Percentiles rank a stretch among this genome's conserved stretches.
Evolutionary conservation across 2,113 vertebrate species (phyloP).

Genomic region (Hucho hucho): DNA sequence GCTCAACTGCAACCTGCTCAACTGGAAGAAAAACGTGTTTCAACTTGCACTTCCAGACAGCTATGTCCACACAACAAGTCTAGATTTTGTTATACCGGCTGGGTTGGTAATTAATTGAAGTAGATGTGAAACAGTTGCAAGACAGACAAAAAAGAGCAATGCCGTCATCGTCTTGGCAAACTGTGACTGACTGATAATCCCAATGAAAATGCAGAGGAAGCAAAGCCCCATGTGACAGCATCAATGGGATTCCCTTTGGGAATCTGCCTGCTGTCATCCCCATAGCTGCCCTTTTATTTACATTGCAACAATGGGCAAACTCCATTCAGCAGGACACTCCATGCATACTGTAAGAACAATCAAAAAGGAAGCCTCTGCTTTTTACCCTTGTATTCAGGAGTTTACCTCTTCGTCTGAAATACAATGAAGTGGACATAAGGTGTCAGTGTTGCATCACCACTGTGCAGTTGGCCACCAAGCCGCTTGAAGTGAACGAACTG

Average conservation of each 20-base stretch:
- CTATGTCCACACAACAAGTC: no score
- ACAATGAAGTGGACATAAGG: background rate
- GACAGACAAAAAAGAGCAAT: no score
- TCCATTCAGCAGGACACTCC: background rate
- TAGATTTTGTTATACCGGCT: no score
- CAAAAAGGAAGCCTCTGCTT: background rate
- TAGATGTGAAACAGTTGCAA: no score
- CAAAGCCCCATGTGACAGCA: background rate
- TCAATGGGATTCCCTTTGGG: background rate
- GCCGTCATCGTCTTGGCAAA: background rate
- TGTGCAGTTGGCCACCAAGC: background rate
- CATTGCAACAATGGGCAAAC: background rate
- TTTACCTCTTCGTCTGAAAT: background rate
- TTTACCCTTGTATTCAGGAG: background rate
- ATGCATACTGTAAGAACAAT: background rate
- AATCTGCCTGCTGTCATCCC: background rate
- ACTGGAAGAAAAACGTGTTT: no score
- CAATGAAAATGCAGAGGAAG: background rate
- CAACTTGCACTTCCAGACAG: no score
- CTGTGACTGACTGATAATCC: background rate
- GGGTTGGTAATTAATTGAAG: no score
- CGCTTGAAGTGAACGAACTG: no score
- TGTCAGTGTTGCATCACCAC: background rate
- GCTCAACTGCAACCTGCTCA: no score
- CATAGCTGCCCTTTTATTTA: background rate